Evolutionary conservation across 2,888 invertebrate genomes (phyloP).

Genomic region (Rhagonycha fulva): DNA sequence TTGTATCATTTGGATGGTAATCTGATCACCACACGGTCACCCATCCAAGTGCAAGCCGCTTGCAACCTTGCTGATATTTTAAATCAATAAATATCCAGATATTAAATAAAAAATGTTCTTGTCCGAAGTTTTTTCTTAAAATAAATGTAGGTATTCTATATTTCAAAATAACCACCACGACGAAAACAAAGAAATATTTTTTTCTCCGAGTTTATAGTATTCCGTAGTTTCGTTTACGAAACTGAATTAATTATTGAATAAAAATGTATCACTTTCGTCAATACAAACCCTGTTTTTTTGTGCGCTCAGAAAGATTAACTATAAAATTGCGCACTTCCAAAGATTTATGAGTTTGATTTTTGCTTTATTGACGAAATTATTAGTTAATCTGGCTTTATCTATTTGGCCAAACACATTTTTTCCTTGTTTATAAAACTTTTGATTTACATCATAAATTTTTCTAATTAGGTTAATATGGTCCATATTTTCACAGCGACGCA

Average conservation of each 20-base stretch:
- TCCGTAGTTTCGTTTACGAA: neutral
- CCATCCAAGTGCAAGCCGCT: too few species aligned
- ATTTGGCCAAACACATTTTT: neutral
- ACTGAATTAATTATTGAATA: neutral
- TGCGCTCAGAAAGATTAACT: constrained; percentile 6
- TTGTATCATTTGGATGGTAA: too few species aligned
- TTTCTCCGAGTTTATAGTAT: neutral
- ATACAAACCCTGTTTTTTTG: neutral
- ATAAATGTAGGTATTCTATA: neutral
- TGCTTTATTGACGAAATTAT: constrained; percentile 18
- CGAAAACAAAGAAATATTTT: neutral
- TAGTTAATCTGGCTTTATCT: constrained; percentile 19
- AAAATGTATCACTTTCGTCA: neutral
- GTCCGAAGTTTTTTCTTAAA: too few species aligned
- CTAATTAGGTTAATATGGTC: neutral
- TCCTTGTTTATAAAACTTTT: neutral
- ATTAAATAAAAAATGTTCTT: too few species aligned
- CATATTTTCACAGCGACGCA: neutral
- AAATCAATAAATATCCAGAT: too few species aligned
- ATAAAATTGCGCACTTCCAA: neutral
- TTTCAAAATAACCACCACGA: neutral
- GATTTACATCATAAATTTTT: neutral
- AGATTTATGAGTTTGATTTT: constrained; percentile 24
- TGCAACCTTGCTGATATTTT: too few species aligned
- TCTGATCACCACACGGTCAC: too few species aligned